These are phyloP conservation scores for Dissostichus mawsoni DNA, from an alignment of 2,113 vertebrate species.

Conservation along the genomic window DNA sequence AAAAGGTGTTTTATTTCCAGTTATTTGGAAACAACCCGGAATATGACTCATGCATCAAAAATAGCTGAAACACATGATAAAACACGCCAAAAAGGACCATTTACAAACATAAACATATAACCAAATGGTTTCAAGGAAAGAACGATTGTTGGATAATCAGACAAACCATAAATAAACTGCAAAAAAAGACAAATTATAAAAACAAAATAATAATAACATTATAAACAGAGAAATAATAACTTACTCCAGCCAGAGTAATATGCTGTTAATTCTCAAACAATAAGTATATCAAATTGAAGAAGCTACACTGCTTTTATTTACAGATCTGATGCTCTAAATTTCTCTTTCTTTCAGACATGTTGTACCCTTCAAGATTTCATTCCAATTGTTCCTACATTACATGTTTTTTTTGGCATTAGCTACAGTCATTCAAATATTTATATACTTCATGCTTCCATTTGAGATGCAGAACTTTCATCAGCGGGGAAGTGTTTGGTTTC, in stretches of 20 bases:
- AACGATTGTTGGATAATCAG: constrained; percentile 1
- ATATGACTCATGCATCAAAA: constrained; percentile 50
- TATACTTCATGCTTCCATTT: neutral
- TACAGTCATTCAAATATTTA: neutral
- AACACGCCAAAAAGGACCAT: constrained; percentile 33
- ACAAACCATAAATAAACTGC: constrained; percentile 12
- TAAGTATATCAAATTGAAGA: neutral
- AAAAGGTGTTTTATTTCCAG: constrained; percentile 73
- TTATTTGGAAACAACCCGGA: constrained; percentile 54
- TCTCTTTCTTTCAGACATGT: neutral
- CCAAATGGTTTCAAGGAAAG: constrained; percentile 28
- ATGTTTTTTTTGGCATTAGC: neutral
- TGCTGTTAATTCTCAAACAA: constrained; percentile 56
- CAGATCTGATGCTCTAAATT: neutral
- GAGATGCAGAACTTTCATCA: neutral
- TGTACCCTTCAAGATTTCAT: neutral
- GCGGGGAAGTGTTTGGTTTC: neutral
- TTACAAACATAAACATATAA: constrained; percentile 32
- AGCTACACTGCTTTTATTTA: neutral
- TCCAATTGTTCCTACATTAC: neutral
- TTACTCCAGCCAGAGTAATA: constrained; percentile 16
- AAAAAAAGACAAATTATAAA: constrained; percentile 47
- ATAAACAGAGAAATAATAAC: constrained; percentile 22
- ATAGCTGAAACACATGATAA: constrained; percentile 31
- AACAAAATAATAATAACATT: constrained; percentile 18